Conservation (phyloP, 1,140 invertebrate species). For the Dysdera silvatica region DNA sequence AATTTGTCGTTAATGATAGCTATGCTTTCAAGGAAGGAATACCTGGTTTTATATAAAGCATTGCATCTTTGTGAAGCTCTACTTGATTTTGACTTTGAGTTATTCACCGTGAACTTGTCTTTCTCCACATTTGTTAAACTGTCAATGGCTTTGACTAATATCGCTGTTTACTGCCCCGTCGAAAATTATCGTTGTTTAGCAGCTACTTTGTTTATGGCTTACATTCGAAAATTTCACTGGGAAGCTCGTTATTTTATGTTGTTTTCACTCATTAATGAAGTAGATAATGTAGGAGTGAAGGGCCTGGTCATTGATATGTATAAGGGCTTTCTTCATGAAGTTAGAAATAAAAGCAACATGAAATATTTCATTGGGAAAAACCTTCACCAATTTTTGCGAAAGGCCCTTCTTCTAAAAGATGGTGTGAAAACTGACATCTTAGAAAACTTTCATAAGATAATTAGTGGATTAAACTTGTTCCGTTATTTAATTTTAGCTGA, state of each 20-base stretch:
- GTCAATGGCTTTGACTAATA: background rate
- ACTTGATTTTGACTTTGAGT: slow-evolving; percentile 2
- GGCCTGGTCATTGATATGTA: slow-evolving; percentile 10
- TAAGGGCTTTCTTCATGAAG: slow-evolving; percentile 8
- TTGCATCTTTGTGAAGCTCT: background rate
- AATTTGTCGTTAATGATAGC: background rate
- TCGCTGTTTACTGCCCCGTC: slow-evolving; percentile 3
- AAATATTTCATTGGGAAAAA: slow-evolving; percentile 19
- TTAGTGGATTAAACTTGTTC: slow-evolving; percentile 13
- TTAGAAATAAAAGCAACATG: background rate
- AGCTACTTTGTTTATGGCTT: slow-evolving; percentile 1
- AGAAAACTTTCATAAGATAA: slow-evolving; percentile 14
- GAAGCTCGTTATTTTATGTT: slow-evolving; percentile 17
- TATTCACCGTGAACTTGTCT: background rate
- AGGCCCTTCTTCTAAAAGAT: background rate
- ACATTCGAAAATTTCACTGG: slow-evolving; percentile 6
- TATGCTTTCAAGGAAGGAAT: background rate
- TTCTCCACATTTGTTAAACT: slow-evolving; percentile 4
- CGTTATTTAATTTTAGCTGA: slow-evolving; percentile 16
- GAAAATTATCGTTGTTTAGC: background rate
- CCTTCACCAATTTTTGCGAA: slow-evolving; percentile 8
- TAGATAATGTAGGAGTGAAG: slow-evolving; percentile 9
- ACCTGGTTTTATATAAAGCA: slow-evolving; percentile 16
- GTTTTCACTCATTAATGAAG: background rate
- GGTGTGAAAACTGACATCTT: slow-evolving; percentile 21